phyloP scores from a whole-genome alignment of 2,797 vertebrate species.

The Ctenopoma kingsleyae region DNA sequence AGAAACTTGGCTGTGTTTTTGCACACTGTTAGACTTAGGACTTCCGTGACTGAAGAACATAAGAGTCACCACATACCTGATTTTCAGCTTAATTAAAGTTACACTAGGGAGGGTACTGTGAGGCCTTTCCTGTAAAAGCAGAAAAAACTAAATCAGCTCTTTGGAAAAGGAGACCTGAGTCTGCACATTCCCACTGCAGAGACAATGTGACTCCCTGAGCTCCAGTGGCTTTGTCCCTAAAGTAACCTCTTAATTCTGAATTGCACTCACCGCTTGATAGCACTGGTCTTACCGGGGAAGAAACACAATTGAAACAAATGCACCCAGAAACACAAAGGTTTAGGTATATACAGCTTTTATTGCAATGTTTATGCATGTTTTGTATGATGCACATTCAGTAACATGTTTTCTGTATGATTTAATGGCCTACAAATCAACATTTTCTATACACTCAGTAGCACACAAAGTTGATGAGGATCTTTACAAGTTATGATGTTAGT shows the following conservation, averaged over 20 bases:
- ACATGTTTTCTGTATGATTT: background rate
- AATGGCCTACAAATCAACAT: background rate
- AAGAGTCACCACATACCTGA: slow-evolving; percentile 2
- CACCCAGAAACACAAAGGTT: background rate
- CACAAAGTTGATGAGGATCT: too few species aligned
- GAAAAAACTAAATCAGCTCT: slow-evolving; percentile 32
- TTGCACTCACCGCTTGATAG: background rate
- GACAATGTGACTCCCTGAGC: slow-evolving; percentile 39
- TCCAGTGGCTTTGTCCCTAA: background rate
- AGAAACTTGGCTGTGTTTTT: background rate
- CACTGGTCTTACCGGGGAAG: background rate
- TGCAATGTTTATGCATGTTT: slow-evolving; percentile 9
- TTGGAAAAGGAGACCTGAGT: slow-evolving; percentile 32
- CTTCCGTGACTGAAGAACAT: background rate
- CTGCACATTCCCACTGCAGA: slow-evolving; percentile 58
- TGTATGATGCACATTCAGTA: slow-evolving; percentile 1
- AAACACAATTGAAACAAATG: background rate
- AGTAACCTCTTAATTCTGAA: background rate
- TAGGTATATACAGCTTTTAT: background rate
- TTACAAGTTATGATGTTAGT: too few species aligned
- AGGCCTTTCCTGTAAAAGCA: slow-evolving; percentile 34
- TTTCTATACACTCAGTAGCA: too few species aligned
- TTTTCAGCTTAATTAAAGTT: slow-evolving; percentile 53
- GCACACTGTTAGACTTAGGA: background rate
- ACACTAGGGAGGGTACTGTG: slow-evolving; percentile 38